Evolutionary conservation across 2,888 invertebrate species (phyloP).

Genomic region (Nephrocerus scutellatus): DNA sequence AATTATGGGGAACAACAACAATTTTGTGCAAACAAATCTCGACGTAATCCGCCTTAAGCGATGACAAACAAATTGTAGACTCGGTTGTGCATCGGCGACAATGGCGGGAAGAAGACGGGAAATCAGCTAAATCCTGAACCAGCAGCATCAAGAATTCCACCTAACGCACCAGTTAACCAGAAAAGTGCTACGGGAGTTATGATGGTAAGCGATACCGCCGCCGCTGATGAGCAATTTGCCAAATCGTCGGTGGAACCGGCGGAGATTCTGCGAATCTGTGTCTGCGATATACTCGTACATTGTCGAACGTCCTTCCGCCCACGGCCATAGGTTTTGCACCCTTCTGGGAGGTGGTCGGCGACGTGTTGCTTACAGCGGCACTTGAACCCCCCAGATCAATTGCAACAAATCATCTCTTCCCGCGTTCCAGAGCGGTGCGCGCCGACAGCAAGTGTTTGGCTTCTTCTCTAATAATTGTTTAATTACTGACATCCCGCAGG

Average conservation of each 20-base stretch:
- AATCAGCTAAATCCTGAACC: conserved; percentile 6
- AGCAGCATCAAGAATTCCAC: conserved; percentile 15
- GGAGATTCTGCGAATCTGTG: conserved; percentile 11
- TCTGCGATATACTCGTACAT: no score
- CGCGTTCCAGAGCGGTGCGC: conserved; percentile 17
- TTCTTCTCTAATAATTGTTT: conserved; percentile 24
- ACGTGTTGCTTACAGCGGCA: no score
- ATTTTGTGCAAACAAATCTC: conserved; percentile 22
- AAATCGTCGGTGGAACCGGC: no score
- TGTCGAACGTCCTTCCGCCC: no score
- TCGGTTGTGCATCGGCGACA: conserved; percentile 12
- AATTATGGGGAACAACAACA: conserved; percentile 24
- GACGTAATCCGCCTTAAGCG: no score
- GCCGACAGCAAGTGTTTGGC: no score
- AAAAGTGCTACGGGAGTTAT: no score
- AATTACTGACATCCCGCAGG: conserved; percentile 16
- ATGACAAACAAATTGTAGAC: conserved; percentile 17
- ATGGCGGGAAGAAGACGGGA: conserved; percentile 14
- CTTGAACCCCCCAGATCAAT: conserved; percentile 17
- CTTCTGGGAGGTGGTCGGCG: no score
- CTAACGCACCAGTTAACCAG: not conserved
- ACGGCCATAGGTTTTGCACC: no score
- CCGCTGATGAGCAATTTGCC: no score
- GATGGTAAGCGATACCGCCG: no score
- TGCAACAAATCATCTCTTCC: conserved; percentile 20